Evolutionary conservation across 2,888 invertebrate species (phyloP).

Genomic region (Parnassius smintheus): DNA sequence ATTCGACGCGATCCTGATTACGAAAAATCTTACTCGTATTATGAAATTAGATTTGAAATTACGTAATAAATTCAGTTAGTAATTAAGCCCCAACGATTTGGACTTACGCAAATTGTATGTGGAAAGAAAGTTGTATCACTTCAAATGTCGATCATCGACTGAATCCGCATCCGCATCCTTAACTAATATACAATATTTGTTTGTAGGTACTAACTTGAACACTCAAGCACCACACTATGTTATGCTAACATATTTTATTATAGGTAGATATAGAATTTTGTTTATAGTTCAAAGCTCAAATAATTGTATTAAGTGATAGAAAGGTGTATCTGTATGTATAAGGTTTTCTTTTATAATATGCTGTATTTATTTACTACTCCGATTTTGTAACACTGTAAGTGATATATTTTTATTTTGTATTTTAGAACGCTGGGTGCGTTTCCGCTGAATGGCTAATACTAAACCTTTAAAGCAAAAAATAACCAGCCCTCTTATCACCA

Average conservation of each 20-base stretch:
- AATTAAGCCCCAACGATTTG: too few species aligned
- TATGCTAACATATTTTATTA: constrained; percentile 49
- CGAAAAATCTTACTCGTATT: too few species aligned
- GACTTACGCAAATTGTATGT: too few species aligned
- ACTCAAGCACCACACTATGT: constrained; percentile 39
- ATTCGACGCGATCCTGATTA: too few species aligned
- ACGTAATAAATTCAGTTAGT: too few species aligned
- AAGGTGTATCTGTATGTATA: constrained; percentile 73
- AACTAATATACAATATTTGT: constrained; percentile 37
- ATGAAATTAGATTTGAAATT: too few species aligned
- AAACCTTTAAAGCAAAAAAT: too few species aligned
- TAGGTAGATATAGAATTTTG: constrained; percentile 59
- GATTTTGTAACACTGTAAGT: constrained; percentile 58
- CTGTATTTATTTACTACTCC: constrained; percentile 60
- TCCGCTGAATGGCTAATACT: too few species aligned
- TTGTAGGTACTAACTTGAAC: constrained; percentile 29
- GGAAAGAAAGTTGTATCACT: too few species aligned
- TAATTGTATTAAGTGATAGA: constrained; percentile 54
- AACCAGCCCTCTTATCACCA: too few species aligned
- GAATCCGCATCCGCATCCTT: constrained; percentile 40
- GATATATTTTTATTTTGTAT: constrained; percentile 37
- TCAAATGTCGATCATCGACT: constrained; percentile 97
- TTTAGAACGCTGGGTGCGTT: neutral
- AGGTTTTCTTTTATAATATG: constrained; percentile 51
- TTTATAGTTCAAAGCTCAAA: constrained; percentile 65